Percentiles rank a stretch among this genome's conserved stretches.
phyloP scores from a whole-genome alignment of 1,140 invertebrate genomes.

The Gonatopus flavifemur region DNA sequence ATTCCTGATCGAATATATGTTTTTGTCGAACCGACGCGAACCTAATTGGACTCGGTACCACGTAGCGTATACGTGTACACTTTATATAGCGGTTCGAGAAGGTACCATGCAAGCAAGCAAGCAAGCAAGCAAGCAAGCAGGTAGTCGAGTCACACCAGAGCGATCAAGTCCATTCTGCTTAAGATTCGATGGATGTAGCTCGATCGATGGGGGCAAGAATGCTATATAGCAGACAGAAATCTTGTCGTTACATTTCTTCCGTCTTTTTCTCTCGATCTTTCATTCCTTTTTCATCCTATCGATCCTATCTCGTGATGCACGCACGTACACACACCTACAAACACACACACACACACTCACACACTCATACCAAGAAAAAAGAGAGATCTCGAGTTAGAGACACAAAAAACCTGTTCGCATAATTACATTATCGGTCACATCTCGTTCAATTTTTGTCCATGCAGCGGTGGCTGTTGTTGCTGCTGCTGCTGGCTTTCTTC shows the following conservation, averaged over 20 bases:
- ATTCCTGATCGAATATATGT: conserved; percentile 38
- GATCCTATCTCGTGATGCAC: not conserved
- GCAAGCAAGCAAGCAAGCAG: no score
- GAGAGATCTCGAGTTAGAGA: conserved; percentile 26
- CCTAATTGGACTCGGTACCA: no score
- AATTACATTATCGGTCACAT: conserved; percentile 51
- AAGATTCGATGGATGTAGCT: conserved; percentile 9
- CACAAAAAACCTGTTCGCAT: conserved; percentile 49
- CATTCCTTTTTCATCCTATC: conserved; percentile 9
- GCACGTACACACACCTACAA: no score
- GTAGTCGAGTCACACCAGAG: no score
- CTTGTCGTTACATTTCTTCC: conserved; percentile 24
- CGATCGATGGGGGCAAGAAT: conserved; percentile 3
- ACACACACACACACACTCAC: no score
- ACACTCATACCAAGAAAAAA: no score
- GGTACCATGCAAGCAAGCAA: no score
- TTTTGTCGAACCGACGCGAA: conserved; percentile 35
- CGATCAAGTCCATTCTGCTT: no score
- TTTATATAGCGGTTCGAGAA: no score
- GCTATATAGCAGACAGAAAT: not conserved
- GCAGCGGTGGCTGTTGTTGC: no score
- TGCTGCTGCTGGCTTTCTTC: conserved; percentile 5
- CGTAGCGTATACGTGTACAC: no score
- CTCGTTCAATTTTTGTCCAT: conserved; percentile 41
- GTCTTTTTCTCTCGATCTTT: conserved; percentile 1